Evolutionary conservation across 1,140 invertebrate genomes (phyloP).

Genomic region (Drosophila ananassae): DNA sequence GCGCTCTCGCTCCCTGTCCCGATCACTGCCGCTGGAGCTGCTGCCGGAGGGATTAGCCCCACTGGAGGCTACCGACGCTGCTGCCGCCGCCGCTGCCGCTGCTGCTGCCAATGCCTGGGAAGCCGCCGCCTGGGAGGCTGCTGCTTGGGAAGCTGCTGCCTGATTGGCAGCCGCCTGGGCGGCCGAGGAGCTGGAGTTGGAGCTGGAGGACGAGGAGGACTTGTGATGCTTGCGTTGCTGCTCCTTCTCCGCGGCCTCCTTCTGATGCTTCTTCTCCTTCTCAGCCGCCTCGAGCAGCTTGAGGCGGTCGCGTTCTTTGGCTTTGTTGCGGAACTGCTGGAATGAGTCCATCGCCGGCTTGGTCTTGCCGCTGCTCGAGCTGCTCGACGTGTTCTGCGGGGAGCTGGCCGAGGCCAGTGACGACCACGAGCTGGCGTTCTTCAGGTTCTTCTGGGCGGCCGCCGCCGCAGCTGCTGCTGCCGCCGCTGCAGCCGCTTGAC

Average conservation of each 20-base stretch:
- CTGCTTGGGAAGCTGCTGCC: constrained; percentile 2
- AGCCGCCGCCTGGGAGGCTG: not conserved
- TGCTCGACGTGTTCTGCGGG: constrained; percentile 87
- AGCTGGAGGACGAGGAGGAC: constrained; percentile 62
- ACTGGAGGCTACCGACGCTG: constrained; percentile 85
- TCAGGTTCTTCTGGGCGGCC: constrained; percentile 90
- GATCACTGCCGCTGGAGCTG: constrained; percentile 21
- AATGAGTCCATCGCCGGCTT: constrained; percentile 89
- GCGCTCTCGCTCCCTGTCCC: constrained; percentile 22
- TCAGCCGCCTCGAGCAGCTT: constrained; percentile 91
- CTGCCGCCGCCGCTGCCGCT: constrained; percentile 14
- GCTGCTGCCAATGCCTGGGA: constrained; percentile 15
- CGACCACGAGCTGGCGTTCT: constrained; percentile 96
- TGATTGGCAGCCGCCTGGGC: constrained; percentile 84
- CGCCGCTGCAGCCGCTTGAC: constrained; percentile 68
- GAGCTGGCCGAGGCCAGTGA: constrained; percentile 93
- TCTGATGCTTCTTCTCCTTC: constrained; percentile 93
- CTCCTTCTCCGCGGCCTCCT: constrained; percentile 89
- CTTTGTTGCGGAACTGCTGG: constrained; percentile 96
- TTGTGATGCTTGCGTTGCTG: constrained; percentile 87
- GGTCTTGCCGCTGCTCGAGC: constrained; percentile 85
- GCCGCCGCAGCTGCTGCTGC: constrained; percentile 83
- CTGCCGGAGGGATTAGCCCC: constrained; percentile 12
- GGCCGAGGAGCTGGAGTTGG: constrained; percentile 42
- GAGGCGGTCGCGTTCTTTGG: constrained; percentile 97